phyloP scores from a whole-genome alignment of 2,797 vertebrate species.

The Gila robusta region DNA sequence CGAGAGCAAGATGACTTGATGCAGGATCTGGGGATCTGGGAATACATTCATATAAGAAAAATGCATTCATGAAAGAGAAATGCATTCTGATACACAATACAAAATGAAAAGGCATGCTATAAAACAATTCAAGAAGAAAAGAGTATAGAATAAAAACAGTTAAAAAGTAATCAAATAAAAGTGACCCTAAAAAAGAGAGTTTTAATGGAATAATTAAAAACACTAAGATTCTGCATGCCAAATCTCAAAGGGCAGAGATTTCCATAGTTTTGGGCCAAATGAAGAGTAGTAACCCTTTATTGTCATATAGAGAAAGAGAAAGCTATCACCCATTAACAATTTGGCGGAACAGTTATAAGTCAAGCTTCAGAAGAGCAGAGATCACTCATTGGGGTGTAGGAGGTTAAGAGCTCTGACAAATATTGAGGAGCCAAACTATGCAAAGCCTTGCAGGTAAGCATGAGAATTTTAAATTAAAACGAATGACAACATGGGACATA shows the following conservation, averaged over 20 bases:
- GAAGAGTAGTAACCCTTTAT: too few relatives aligned
- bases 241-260: background rate
- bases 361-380: too few relatives aligned
- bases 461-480: too few relatives aligned
- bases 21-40: conserved; percentile 66
- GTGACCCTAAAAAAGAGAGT: background rate
- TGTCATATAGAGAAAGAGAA: too few relatives aligned
- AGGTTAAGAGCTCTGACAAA: too few relatives aligned
- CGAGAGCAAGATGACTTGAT: conserved; percentile 71
- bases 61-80: background rate
- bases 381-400: too few relatives aligned
- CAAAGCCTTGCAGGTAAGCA: too few relatives aligned
- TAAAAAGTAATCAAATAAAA: background rate
- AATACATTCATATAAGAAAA: background rate
- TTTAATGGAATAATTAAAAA: background rate
- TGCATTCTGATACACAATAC: too few relatives aligned
- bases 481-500: too few relatives aligned
- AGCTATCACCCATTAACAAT: background rate
- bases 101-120: background rate
- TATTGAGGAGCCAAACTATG: too few relatives aligned
- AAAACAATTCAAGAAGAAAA: background rate
- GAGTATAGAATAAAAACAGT: background rate
- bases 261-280: background rate
- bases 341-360: too few relatives aligned
- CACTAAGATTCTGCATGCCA: background rate